Evolutionary conservation across 2,888 invertebrate genomes (phyloP), one percentile per base, ranked within the genome.

Genomic region (Parnassius apollo): DNA sequence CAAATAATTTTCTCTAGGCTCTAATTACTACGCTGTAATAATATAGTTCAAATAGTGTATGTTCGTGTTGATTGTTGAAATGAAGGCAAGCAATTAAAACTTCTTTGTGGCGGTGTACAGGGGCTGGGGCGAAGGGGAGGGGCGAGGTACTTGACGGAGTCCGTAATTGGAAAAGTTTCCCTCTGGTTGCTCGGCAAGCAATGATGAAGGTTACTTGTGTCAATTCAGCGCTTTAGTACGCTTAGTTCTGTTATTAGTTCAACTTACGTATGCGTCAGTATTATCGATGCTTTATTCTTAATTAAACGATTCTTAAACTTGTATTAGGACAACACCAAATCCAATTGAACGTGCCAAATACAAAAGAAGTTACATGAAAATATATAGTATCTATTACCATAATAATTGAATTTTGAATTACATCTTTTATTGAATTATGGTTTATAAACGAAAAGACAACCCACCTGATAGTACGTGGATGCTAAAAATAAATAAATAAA

Each of bases 61-160:
- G 71, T 69, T 73, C 75, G 75, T 78, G 76, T 83, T 82, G 83
- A 84, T 85, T 82, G 81, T 82, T 78, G 81, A 78, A 80, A 77
- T 78, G 85, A 85, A 88, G 82, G 85, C 82, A 78, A 80, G 89
- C 88, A 91, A 91, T 91, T 91, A 90, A 91, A 91, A 91, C 83
- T 91, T 90, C 89, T 89, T 91, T 88, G 87, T 86, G 82, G 79
- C 76, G 75, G 80, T 79, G 42, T 45, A 45, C 18, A 56, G 51
- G 48, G 52, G 13, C 10, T 62, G 53, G 61, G 70, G 66, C 64
- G 65, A 62, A 66, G 68, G 69, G 56, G 67, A 71, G 72, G 65
- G 66, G 74, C 72, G 75, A 74, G 76, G 85, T 81, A 88, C 88
- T 89, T 89, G 85, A 84, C 84, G 82, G 81, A 84, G 80, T 78